A percentile compares a stretch with the other conserved stretches of the same genome.
phyloP scores from a whole-genome alignment of 2,797 vertebrate species.

The Pangasius djambal region DNA sequence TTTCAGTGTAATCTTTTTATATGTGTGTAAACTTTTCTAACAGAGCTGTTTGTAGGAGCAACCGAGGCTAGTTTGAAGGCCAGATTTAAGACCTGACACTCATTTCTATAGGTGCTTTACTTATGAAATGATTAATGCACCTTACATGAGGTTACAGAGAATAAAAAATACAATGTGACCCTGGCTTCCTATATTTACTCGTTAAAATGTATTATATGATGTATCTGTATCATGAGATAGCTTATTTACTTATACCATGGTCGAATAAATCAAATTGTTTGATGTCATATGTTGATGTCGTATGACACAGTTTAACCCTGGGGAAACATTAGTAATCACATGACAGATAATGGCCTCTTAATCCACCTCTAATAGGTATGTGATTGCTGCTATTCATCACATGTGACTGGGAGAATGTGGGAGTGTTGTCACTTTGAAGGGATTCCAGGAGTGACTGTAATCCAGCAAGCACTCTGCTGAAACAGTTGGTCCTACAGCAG shows the following conservation, averaged over 20 bases:
- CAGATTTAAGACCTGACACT: constrained; percentile 8
- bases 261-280: background rate
- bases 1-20: constrained; percentile 50
- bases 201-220: background rate
- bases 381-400: constrained; percentile 28
- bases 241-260: background rate
- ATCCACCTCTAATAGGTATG: constrained; percentile 4
- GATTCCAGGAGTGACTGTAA: constrained; percentile 2
- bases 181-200: background rate
- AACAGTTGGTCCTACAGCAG: constrained; percentile 10
- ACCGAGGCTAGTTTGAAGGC: constrained; percentile 14
- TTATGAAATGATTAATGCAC: background rate
- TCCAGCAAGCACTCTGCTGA: constrained; percentile 1
- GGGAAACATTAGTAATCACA: background rate
- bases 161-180: background rate
- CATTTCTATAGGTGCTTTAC: background rate
- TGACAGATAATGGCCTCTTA: constrained; percentile 1
- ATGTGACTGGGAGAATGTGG: constrained; percentile 13
- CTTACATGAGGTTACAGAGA: background rate
- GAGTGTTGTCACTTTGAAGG: background rate
- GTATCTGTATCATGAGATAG: no score
- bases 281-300: background rate
- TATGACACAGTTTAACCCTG: background rate
- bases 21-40: constrained; percentile 49
- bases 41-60: constrained; percentile 33